A percentile compares a stretch with the other conserved stretches of the same genome.
Evolutionary conservation across 2,797 vertebrate species (phyloP).

Genomic region (Nothura maculosa): DNA sequence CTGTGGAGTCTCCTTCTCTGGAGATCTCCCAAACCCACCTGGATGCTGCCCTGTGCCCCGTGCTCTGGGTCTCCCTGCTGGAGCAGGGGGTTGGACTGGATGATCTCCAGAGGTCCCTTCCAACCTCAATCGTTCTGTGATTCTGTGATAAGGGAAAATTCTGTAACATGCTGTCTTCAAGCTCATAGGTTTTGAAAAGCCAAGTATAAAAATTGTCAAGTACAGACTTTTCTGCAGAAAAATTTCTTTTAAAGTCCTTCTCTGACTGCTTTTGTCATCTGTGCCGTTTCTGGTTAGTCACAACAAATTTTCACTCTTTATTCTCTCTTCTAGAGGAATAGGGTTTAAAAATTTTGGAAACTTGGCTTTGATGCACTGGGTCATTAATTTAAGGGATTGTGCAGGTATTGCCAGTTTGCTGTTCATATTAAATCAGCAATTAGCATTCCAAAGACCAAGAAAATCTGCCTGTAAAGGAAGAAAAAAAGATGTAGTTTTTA

Average conservation of each 20-base stretch:
- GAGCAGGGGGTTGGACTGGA: too few species aligned
- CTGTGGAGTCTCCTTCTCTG: too few species aligned
- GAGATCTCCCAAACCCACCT: too few species aligned
- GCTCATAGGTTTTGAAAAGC: not conserved
- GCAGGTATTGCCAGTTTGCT: not conserved
- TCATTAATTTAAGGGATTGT: not conserved
- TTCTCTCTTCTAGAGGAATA: not conserved
- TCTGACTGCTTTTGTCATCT: not conserved
- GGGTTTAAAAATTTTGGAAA: not conserved
- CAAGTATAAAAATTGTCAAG: accelerated
- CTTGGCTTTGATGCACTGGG: accelerated
- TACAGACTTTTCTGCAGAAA: not conserved
- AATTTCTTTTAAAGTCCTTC: not conserved
- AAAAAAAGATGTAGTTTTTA: not conserved
- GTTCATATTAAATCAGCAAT: not conserved
- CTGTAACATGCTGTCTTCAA: not conserved
- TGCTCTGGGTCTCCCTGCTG: too few species aligned
- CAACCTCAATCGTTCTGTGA: too few species aligned
- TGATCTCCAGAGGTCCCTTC: too few species aligned
- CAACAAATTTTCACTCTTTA: not conserved
- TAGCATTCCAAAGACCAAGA: not conserved
- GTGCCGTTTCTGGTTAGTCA: not conserved
- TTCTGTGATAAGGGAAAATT: not conserved
- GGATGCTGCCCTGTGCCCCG: too few species aligned
- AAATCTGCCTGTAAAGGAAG: not conserved